Evolutionary conservation across 2,888 invertebrate genomes (phyloP).

Genomic region (Agriotes lineatus): DNA sequence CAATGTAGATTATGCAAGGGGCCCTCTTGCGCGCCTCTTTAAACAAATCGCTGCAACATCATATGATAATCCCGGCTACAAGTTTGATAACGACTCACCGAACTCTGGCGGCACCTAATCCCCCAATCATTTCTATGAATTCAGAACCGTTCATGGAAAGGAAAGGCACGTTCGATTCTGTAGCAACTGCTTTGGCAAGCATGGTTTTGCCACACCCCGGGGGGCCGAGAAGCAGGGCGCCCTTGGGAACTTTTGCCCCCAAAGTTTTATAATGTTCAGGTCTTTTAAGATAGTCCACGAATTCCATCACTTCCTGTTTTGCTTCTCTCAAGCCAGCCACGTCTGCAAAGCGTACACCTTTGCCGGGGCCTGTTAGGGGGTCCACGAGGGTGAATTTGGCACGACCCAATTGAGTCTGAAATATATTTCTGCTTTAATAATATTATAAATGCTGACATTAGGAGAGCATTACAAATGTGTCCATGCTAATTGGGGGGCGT

Average conservation of each 20-base stretch:
- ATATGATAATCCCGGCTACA: not conserved
- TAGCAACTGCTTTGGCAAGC: constrained; percentile 95
- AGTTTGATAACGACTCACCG: constrained; percentile 68
- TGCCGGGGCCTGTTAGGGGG: constrained; percentile 84
- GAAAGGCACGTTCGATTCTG: constrained; percentile 97
- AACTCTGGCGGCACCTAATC: constrained; percentile 96
- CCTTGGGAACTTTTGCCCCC: constrained; percentile 92
- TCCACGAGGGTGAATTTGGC: constrained; percentile 95
- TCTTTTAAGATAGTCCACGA: constrained; percentile 95
- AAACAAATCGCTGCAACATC: constrained; percentile 89
- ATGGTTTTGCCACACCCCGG: constrained; percentile 98
- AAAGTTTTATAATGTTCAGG: constrained; percentile 89
- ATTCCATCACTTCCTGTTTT: constrained; percentile 96
- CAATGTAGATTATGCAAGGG: constrained; percentile 98
- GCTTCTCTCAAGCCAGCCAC: constrained; percentile 96
- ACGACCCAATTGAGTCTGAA: constrained; percentile 81
- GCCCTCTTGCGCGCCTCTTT: constrained; percentile 90
- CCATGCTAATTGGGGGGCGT: constrained; percentile 78
- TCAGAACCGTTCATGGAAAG: constrained; percentile 98
- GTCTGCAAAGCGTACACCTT: constrained; percentile 92
- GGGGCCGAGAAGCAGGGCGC: constrained; percentile 93
- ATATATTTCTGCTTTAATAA: too few relatives aligned
- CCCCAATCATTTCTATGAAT: constrained; percentile 99
- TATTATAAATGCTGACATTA: too few relatives aligned
- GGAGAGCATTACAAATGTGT: constrained; percentile 82